phyloP scores from a whole-genome alignment of 2,113 vertebrate species.

The Entelurus aequoreus region DNA sequence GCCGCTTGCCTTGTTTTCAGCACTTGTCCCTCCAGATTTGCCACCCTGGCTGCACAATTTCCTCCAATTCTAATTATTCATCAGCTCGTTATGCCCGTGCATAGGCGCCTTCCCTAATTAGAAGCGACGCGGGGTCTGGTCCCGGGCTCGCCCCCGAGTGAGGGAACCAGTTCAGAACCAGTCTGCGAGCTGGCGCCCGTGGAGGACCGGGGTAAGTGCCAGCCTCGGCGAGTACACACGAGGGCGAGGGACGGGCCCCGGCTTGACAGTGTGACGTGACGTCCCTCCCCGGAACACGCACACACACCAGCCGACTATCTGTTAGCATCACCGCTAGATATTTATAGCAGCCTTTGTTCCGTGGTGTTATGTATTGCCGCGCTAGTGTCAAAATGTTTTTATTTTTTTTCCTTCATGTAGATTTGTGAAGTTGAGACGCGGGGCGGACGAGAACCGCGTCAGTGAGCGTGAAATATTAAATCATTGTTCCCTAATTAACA shows the following conservation, averaged over 20 bases:
- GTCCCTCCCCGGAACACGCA: conserved; percentile 28
- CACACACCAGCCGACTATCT: conserved; percentile 36
- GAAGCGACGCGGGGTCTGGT: conserved; percentile 69
- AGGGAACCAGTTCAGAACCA: conserved; percentile 76
- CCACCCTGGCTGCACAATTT: conserved; percentile 80
- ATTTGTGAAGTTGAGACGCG: conserved; percentile 43
- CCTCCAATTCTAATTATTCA: conserved; percentile 79
- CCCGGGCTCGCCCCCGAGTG: conserved; percentile 70
- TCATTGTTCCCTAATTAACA: conserved; percentile 59
- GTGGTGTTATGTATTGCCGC: conserved; percentile 41
- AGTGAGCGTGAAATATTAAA: conserved; percentile 56
- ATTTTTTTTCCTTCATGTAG: background rate
- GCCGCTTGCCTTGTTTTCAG: conserved; percentile 87
- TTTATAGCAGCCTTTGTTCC: conserved; percentile 41
- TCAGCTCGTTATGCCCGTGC: conserved; percentile 73
- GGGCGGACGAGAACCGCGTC: conserved; percentile 44
- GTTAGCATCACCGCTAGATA: conserved; percentile 56
- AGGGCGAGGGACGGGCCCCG: conserved; percentile 29
- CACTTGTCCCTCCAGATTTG: conserved; percentile 95
- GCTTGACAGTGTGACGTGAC: conserved; percentile 58
- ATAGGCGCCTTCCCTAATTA: conserved; percentile 72
- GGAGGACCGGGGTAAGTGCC: conserved; percentile 61
- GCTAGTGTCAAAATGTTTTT: conserved; percentile 42
- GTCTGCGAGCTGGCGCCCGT: conserved; percentile 52
- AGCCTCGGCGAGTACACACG: conserved; percentile 52